Evolutionary conservation across 1,140 invertebrate species (phyloP), one percentile per base, ranked within the genome.

Genomic region (Drosophila burlai): DNA sequence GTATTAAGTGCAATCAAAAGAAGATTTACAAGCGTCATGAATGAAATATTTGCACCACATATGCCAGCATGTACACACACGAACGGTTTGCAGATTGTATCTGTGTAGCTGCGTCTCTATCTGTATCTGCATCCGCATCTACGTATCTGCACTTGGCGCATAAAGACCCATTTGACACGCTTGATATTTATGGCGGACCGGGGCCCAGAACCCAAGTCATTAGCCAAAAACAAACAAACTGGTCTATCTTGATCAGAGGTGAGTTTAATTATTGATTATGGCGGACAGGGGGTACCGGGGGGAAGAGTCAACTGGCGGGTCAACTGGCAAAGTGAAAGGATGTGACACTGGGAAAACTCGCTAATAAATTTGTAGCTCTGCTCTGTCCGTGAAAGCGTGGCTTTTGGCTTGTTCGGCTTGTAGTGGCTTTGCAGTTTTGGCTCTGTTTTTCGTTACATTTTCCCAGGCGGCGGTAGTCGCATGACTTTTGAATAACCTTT

Each of bases 1-100:
- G 85, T 90, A 90, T 90, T 90, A 90, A 90, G 85, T 90, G 85
- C 85, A 90, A 90, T 90, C 85, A 90, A 90, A 90, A 90, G 85
- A 81, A 90, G 85, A 90, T 90, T 90, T 90, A 90, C 85, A 90
- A 90, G 86, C 85, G 79, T 90, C 85, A 90, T 90, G 85, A 90
- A 90, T 90, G 85, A 90, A 90, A 90, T 90, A 90, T 85, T 90
- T 90, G 67, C 85, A 85, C 80, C 85, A 89, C 80, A 89, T 87
- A 71, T 60, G 66, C 76, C 76, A 69, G 80, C 83, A 24, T 10
- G n/a, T 13, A 13, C 43, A 86, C 59, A 84, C 64, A 79, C 29
- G 75, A 72, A 63, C 42, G 54, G 78, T 34, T 71, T 50, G 71
- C 65, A 76, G 66, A 81, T 67, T 81, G 54, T 76, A 57, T 74